Evolutionary conservation across 2,113 vertebrate genomes (phyloP), one percentile per base, ranked within the genome.

Genomic region (Bothrops jararaca): DNA sequence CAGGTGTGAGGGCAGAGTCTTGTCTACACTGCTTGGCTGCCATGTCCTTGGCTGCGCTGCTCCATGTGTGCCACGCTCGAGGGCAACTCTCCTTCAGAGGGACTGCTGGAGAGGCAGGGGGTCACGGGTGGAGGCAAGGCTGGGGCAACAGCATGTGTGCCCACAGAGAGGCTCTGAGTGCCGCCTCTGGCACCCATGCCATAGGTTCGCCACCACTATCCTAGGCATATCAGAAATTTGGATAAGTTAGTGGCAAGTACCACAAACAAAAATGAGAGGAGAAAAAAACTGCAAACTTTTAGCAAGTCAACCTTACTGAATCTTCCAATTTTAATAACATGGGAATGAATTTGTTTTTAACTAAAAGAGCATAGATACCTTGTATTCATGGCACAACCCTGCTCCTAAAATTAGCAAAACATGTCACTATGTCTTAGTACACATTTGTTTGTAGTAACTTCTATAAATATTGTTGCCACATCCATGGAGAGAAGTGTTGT

Each of bases 391-490:
- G 74, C n/a, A 89, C 85, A 80, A 29, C 0, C 12, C 0, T 0
- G 89, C 24, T 86, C 93, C 93, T 64, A 95, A 92, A 69, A 86
- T 93, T 90, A 87, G 57, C 48, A 53, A 91, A 96, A 94, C 86
- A 56, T 56, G 23, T 26, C 58, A 60, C 85, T 96, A 53, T 93
- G 93, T 95, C 93, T 90, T 89, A 91, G 93, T 95, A 97, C 97
- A 95, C 94, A 94, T 96, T 97, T 97, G 97, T 97, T 97, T 97
- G 96, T 93, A 95, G 90, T 96, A 97, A 97, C 95, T 96, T 96
- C 96, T 95, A 50, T 96, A 97, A 97, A 96, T 95, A 97, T 93
- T 95, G 95, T 91, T 92, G 91, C 93, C 48, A 5, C 95, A 94
- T 94, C 86, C 90, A 94, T 95, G 96, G 97, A 94, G 96, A 97